Evolutionary conservation across 2,888 invertebrate genomes (phyloP).

Genomic region (Gastracanthus pulcherrimus): DNA sequence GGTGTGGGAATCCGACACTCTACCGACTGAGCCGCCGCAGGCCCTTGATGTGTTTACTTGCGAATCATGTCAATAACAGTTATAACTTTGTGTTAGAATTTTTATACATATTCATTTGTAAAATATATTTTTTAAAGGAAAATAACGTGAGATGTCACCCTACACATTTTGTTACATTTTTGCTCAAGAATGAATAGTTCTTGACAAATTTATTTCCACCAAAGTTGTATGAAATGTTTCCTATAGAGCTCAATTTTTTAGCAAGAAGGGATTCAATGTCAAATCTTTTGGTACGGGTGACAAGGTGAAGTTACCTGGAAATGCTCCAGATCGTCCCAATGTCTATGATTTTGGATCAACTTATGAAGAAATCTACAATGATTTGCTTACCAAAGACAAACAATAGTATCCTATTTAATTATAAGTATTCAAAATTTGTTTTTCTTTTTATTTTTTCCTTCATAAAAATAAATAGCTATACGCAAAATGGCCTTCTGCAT

Average conservation of each 20-base stretch:
- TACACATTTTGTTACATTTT: too few relatives aligned
- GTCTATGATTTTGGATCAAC: conserved; percentile 97
- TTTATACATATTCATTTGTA: too few relatives aligned
- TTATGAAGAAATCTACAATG: conserved; percentile 97
- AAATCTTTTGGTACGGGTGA: conserved; percentile 96
- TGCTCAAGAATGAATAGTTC: too few relatives aligned
- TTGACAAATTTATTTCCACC: conserved; percentile 17
- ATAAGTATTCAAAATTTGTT: too few relatives aligned
- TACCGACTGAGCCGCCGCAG: too few relatives aligned
- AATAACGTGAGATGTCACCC: too few relatives aligned
- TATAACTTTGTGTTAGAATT: too few relatives aligned
- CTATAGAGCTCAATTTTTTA: conserved; percentile 75
- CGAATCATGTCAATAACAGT: too few relatives aligned
- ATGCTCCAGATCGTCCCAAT: conserved; percentile 95
- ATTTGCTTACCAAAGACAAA: conserved; percentile 93
- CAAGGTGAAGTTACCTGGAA: conserved; percentile 97
- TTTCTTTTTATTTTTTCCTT: conserved; percentile 66
- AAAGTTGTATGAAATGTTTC: background rate
- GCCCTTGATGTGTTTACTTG: too few relatives aligned
- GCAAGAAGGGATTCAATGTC: conserved; percentile 97
- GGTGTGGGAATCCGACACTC: too few relatives aligned
- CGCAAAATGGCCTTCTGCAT: conserved; percentile 98
- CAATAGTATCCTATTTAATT: conserved; percentile 84
- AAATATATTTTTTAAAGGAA: too few relatives aligned
- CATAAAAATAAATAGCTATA: conserved; percentile 83